Base-by-base conservation (phyloP, 2,888 invertebrate species). In the Acronicta alni region DNA sequence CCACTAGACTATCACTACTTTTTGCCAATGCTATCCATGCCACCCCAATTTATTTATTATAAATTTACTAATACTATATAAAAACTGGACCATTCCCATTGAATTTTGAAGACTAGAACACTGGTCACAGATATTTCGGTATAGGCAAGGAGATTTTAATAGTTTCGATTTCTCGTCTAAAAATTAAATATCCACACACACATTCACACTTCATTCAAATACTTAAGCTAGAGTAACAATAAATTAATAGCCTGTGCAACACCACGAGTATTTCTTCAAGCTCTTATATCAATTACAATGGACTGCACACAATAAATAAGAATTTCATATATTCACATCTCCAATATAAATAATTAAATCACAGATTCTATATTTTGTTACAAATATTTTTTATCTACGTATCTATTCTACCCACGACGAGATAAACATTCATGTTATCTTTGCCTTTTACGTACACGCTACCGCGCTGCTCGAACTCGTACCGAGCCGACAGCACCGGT, bases 361-460 rank as follows among this genome's bases (percentile, higher is more conserved):
- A 94, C 94, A 93, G 94, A 92, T 93, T 89, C 92, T 92, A 92
- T 89, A 85, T 88, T 89, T 80, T 66, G 62, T 68, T 75, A 80
- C 45, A 67, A 77, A 77, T 69, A 67, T 70, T 77, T 66, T 57
- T 75, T 80, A 79, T 68, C 87, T 90, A 91, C 66, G 81, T 80
- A 77, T 89, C 82, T 81, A 91, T 96, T 80, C 95, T 96, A 54
- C 93, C 93, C 63, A 95, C 92, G 43, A 96, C 94, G 57, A 99
- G 95, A 91, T 96, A 98, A 2, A 98, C 98, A 83, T 98, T 97
- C 98, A 99, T 99, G 84, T 98, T 95, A 85, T 98, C 98, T 92
- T 99, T 99, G 30, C 99, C 99, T 89, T 99, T 99, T 0, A 99
- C 99, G 82, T 97, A 98, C 35, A 99, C 98, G 81, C 97, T 97